Evolutionary conservation across 2,888 invertebrate genomes (phyloP).

Genomic region (Pseudococcus viburni): DNA sequence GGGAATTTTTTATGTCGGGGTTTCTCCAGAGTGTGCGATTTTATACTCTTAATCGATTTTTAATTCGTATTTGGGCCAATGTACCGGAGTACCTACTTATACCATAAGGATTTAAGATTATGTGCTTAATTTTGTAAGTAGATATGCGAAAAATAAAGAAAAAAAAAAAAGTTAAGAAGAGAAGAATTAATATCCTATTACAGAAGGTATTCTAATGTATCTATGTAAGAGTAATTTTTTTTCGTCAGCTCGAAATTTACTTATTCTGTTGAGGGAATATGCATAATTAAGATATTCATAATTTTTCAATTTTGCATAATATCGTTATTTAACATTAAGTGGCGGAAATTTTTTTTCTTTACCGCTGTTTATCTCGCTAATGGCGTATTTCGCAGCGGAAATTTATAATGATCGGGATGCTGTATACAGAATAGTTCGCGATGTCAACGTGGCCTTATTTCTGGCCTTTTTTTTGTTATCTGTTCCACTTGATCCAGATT

Average conservation of each 20-base stretch:
- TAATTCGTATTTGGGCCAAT: background rate
- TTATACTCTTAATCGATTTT: background rate
- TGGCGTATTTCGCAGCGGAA: conserved; percentile 4
- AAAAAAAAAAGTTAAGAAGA: background rate
- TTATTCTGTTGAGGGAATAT: background rate
- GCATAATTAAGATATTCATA: conserved; percentile 9
- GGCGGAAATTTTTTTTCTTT: conserved; percentile 13
- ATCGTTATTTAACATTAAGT: conserved; percentile 6
- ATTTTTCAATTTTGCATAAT: conserved; percentile 31
- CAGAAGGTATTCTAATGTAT: background rate
- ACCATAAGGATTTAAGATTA: no score
- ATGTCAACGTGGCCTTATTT: conserved; percentile 7
- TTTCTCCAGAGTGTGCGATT: background rate
- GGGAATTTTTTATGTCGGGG: no score
- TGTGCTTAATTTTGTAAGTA: background rate
- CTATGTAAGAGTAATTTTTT: background rate
- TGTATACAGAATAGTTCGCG: background rate
- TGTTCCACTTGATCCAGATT: no score
- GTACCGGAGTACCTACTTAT: no score
- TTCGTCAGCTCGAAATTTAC: background rate
- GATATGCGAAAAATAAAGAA: background rate
- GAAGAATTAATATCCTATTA: conserved; percentile 24
- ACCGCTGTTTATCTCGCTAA: conserved; percentile 15
- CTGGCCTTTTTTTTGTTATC: background rate
- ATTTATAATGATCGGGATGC: conserved; percentile 4